phyloP scores from a whole-genome alignment of 2,888 invertebrate genomes.

The Dryomyza anilis region DNA sequence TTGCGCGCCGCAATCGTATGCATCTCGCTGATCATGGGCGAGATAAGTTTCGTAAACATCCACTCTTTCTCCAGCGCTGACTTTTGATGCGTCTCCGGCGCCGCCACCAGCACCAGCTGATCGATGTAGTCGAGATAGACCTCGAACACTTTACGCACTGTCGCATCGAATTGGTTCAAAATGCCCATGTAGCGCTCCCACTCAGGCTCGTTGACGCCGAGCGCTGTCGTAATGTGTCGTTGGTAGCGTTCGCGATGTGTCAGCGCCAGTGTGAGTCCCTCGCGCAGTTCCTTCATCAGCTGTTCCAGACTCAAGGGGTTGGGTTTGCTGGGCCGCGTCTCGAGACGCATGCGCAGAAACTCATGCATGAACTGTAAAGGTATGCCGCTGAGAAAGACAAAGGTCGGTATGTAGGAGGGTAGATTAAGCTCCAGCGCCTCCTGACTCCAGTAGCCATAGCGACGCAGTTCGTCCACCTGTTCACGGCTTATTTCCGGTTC shows the following conservation, averaged over 20 bases:
- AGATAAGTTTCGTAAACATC: slow-evolving; percentile 80
- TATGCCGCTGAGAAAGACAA: slow-evolving; percentile 83
- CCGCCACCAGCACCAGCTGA: slow-evolving; percentile 73
- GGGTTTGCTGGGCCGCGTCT: slow-evolving; percentile 81
- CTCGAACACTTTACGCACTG: slow-evolving; percentile 75
- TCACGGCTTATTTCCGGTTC: slow-evolving; percentile 58
- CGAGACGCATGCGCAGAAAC: slow-evolving; percentile 83
- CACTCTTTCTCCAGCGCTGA: slow-evolving; percentile 85
- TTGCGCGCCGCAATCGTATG: slow-evolving; percentile 75
- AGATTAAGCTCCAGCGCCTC: slow-evolving; percentile 78
- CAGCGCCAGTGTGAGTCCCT: slow-evolving; percentile 83
- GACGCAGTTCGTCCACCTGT: slow-evolving; percentile 56
- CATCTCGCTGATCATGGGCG: slow-evolving; percentile 77
- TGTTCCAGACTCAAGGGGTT: slow-evolving; percentile 86
- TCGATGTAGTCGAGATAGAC: slow-evolving; percentile 87
- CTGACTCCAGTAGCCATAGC: slow-evolving; percentile 77
- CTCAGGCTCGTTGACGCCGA: slow-evolving; percentile 62
- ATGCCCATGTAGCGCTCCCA: slow-evolving; percentile 66
- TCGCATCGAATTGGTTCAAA: slow-evolving; percentile 76
- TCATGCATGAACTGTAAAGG: slow-evolving; percentile 92
- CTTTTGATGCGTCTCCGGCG: slow-evolving; percentile 66
- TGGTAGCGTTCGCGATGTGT: slow-evolving; percentile 79
- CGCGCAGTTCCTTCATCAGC: slow-evolving; percentile 87
- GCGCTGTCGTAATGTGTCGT: slow-evolving; percentile 68
- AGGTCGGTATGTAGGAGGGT: slow-evolving; percentile 84